phyloP scores from a whole-genome alignment of 2,888 invertebrate genomes.

The Rhimphoctona megacephalus region DNA sequence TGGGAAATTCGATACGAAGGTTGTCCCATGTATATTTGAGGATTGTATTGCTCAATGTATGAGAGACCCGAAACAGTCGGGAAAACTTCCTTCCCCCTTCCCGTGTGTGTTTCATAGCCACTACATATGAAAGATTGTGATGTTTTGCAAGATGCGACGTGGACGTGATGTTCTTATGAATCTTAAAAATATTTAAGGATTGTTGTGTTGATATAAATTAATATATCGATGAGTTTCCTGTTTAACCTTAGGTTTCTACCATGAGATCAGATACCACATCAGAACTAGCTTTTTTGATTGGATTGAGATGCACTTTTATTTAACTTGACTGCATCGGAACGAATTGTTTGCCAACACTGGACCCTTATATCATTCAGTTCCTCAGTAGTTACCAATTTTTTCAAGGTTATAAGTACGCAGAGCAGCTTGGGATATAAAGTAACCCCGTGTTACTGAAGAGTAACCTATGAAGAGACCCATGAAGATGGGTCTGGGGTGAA shows the following conservation, averaged over 20 bases:
- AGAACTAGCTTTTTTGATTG: too few relatives aligned
- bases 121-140: not conserved
- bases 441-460: too few relatives aligned
- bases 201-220: too few relatives aligned
- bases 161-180: conserved; percentile 1
- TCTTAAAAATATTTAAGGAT: not conserved
- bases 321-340: not conserved
- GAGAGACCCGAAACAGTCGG: conserved; percentile 56
- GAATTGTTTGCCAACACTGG: not conserved
- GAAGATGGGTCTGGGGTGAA: too few relatives aligned
- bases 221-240: not conserved
- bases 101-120: conserved; percentile 47
- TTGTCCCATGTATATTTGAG: conserved; percentile 81
- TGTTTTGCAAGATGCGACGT: conserved; percentile 6
- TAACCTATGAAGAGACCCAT: too few relatives aligned
- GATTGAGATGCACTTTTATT: not conserved
- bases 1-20: conserved; percentile 82
- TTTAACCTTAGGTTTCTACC: not conserved
- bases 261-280: not conserved
- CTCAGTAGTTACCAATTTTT: too few relatives aligned
- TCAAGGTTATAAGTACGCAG: not conserved
- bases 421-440: not conserved
- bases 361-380: not conserved
- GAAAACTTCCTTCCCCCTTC: conserved; percentile 61
- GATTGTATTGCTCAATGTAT: conserved; percentile 65